Evolutionary conservation across 2,888 invertebrate genomes (phyloP).

Genomic region (Hoplodrina blanda): DNA sequence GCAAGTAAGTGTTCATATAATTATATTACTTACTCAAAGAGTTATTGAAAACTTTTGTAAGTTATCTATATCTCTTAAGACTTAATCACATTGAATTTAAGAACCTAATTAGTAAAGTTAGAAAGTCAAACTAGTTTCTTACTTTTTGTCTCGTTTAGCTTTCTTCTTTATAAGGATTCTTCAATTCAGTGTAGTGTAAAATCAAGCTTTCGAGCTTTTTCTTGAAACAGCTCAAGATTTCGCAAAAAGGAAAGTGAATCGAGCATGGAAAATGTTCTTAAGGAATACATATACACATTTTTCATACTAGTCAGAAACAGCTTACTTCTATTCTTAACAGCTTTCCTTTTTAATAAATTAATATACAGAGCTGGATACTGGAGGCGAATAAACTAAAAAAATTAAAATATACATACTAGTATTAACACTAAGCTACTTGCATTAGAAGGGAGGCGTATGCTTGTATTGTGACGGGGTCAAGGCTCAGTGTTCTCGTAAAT

Average conservation of each 20-base stretch:
- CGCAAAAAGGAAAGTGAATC: background rate
- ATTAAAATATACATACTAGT: background rate
- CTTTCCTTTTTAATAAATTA: too few relatives aligned
- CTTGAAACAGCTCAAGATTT: background rate
- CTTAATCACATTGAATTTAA: too few relatives aligned
- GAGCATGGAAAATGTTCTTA: too few relatives aligned
- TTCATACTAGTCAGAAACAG: too few relatives aligned
- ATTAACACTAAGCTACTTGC: conserved; percentile 6
- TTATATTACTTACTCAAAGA: background rate
- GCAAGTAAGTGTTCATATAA: conserved; percentile 3
- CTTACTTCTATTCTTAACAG: too few relatives aligned
- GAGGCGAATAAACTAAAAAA: background rate
- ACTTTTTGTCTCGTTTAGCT: too few relatives aligned
- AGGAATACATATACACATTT: background rate
- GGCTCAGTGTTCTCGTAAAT: conserved; percentile 39
- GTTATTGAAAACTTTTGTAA: background rate
- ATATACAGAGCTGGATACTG: too few relatives aligned
- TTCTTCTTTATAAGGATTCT: too few relatives aligned
- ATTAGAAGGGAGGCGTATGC: conserved; percentile 38
- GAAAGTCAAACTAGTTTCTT: too few relatives aligned
- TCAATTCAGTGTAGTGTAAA: background rate
- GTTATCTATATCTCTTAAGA: background rate
- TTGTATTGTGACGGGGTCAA: conserved; percentile 38
- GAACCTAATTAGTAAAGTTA: too few relatives aligned
- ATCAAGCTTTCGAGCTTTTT: background rate